These are phyloP conservation scores for Lasiurus borealis DNA, from an alignment of 2,113 vertebrate genomes.

Conservation along the genomic window DNA sequence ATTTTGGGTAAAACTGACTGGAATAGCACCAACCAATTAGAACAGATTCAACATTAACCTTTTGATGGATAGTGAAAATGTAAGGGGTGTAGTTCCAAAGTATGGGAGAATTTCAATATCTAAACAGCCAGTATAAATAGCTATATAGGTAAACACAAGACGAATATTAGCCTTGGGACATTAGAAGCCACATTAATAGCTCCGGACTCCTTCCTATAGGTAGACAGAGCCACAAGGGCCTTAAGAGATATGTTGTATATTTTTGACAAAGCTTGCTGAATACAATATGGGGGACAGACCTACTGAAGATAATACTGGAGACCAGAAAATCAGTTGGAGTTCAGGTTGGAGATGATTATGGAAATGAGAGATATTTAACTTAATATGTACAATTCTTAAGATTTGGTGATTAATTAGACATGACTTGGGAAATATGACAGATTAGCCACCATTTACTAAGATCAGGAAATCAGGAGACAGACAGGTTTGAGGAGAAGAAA, in stretches of 20 bases:
- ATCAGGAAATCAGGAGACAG: background rate
- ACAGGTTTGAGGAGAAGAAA: background rate
- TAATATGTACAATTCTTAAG: background rate
- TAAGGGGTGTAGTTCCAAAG: background rate
- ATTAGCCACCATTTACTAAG: background rate
- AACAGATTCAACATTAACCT: constrained; percentile 10
- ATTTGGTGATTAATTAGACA: background rate
- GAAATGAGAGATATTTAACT: constrained; percentile 15
- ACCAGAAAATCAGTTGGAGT: background rate
- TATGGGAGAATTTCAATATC: background rate
- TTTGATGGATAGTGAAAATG: background rate
- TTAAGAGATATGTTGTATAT: background rate
- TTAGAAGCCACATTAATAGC: background rate
- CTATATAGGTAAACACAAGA: background rate
- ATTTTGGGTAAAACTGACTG: background rate
- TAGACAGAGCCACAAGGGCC: background rate
- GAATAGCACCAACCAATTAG: background rate
- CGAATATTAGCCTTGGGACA: background rate
- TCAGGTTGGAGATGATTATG: background rate
- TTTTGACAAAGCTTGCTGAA: constrained; percentile 19
- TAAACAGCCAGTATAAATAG: background rate
- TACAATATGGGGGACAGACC: background rate
- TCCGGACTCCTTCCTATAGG: background rate
- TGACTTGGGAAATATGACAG: background rate
- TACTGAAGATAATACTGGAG: background rate